These are phyloP conservation scores for Dissostichus mawsoni DNA, from an alignment of 2,113 vertebrate species.

Conservation along the genomic window DNA sequence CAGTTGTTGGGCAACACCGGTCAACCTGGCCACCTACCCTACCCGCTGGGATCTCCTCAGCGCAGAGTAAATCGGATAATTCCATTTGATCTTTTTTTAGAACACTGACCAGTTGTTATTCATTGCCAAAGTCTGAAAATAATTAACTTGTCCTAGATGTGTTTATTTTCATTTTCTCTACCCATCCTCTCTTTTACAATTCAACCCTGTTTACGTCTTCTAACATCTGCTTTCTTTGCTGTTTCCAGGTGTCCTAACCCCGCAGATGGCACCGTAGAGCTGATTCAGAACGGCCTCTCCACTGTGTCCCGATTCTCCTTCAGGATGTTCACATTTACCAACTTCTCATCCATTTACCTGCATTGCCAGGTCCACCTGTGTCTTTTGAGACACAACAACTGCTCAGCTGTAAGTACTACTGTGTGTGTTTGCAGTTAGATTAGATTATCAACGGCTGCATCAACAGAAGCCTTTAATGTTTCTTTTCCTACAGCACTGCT, in stretches of 20 bases:
- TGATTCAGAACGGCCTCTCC: slow-evolving; percentile 75
- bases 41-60: slow-evolving; percentile 76
- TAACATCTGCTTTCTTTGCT: background rate
- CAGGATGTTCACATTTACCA: slow-evolving; percentile 72
- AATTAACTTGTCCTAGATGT: background rate
- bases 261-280: slow-evolving; percentile 65
- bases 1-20: slow-evolving; percentile 80
- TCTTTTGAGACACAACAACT: slow-evolving; percentile 55
- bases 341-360: slow-evolving; percentile 65
- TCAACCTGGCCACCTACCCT: slow-evolving; percentile 32
- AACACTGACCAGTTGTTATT: background rate
- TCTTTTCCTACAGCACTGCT: slow-evolving; percentile 63
- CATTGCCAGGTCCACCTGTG: slow-evolving; percentile 80
- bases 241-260: slow-evolving; percentile 75
- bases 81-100: background rate
- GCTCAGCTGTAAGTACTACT: slow-evolving; percentile 61
- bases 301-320: slow-evolving; percentile 78
- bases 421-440: background rate
- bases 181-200: background rate
- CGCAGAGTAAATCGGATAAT: slow-evolving; percentile 53
- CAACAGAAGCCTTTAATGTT: background rate
- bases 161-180: background rate
- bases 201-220: background rate
- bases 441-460: background rate
- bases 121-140: background rate